Evolutionary conservation across 1,140 invertebrate genomes (phyloP).

Genomic region (Drepana arcuata): DNA sequence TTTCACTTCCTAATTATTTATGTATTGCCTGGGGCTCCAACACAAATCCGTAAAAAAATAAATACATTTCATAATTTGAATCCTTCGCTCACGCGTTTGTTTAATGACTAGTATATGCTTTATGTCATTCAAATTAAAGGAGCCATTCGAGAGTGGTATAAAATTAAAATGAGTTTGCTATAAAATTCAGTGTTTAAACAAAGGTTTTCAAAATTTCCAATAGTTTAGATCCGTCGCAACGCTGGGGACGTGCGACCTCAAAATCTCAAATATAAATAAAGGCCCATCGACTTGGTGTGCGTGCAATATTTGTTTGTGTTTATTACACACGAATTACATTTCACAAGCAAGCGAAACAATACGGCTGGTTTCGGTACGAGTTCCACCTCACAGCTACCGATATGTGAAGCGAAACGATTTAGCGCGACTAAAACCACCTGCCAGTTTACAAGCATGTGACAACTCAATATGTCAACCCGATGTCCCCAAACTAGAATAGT

Average conservation of each 20-base stretch:
- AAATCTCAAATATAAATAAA: slow-evolving; percentile 49
- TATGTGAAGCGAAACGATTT: slow-evolving; percentile 2
- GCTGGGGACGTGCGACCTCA: slow-evolving; percentile 30
- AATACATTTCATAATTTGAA: no score
- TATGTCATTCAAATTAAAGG: no score
- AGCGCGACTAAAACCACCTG: background rate
- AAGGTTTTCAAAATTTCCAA: no score
- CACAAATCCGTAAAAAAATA: no score
- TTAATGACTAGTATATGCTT: no score
- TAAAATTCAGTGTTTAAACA: no score
- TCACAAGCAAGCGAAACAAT: slow-evolving; percentile 52
- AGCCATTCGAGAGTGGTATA: no score
- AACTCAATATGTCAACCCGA: background rate
- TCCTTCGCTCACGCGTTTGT: no score
- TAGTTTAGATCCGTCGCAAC: no score
- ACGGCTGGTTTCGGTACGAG: slow-evolving; percentile 26
- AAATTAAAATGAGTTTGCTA: no score
- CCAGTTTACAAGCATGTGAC: background rate
- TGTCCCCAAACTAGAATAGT: background rate
- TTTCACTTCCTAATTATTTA: no score
- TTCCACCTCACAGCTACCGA: slow-evolving; percentile 21
- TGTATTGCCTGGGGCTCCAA: no score
- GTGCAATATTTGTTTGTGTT: slow-evolving; percentile 38
- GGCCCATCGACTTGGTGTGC: slow-evolving; percentile 19
- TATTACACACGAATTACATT: slow-evolving; percentile 44